These are phyloP conservation scores for Eupithecia tripunctaria DNA, from an alignment of 2,888 invertebrate species.

Conservation along the genomic window DNA sequence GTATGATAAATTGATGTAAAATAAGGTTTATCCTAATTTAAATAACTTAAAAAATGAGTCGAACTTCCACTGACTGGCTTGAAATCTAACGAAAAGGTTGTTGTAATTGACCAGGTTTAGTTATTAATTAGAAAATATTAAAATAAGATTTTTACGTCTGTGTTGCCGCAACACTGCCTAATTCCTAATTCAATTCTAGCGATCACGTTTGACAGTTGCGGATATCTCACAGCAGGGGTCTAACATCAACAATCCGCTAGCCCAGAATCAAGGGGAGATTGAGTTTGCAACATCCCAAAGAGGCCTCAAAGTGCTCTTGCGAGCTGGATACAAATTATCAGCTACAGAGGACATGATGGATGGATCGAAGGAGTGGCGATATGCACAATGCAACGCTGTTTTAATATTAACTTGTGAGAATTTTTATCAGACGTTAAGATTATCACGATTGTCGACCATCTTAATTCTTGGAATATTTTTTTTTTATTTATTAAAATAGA, in stretches of 20 bases:
- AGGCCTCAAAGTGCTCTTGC: not conserved
- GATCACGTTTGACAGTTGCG: not conserved
- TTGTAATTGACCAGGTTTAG: not conserved
- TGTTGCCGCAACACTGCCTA: not conserved
- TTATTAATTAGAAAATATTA: no score
- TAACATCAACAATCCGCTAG: not conserved
- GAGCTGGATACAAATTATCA: constrained; percentile 3
- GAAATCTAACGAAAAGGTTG: not conserved
- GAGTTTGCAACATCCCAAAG: constrained; percentile 11
- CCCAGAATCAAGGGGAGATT: not conserved
- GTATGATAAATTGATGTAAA: not conserved
- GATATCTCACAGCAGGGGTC: constrained; percentile 2
- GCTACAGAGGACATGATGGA: not conserved
- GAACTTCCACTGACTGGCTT: constrained; percentile 1
- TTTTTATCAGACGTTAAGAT: not conserved
- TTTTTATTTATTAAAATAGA: no score
- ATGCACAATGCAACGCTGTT: not conserved
- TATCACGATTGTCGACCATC: constrained; percentile 1
- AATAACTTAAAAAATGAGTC: not conserved
- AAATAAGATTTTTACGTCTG: no score
- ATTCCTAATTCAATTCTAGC: constrained; percentile 7
- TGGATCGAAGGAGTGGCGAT: not conserved
- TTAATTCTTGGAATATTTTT: not conserved
- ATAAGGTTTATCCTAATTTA: not conserved
- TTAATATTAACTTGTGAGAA: not conserved